A percentile compares a stretch with the other conserved stretches of the same genome.
Conservation (phyloP, 1,140 invertebrate species). For the Hycleus phaleratus region DNA sequence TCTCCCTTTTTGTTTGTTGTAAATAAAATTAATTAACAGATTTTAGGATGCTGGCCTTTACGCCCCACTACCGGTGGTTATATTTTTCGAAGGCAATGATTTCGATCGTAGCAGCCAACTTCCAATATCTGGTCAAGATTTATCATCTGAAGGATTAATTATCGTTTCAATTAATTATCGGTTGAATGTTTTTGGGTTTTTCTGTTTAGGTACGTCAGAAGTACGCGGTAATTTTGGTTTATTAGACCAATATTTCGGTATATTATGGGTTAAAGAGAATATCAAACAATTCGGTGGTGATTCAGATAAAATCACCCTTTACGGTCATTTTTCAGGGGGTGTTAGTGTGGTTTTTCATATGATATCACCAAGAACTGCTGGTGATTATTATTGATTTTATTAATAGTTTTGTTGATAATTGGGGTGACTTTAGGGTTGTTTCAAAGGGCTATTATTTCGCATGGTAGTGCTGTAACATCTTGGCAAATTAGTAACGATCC, state of each 20-base stretch:
- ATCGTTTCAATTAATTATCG: conserved; percentile 58
- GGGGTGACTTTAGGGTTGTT: conserved; percentile 49
- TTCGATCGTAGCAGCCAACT: conserved; percentile 29
- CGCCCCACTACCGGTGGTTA: conserved; percentile 26
- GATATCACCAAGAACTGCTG: conserved; percentile 51
- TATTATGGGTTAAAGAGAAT: conserved; percentile 65
- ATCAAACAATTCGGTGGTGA: conserved; percentile 67
- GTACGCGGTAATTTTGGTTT: conserved; percentile 61
- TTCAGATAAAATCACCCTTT: conserved; percentile 56
- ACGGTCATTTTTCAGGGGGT: conserved; percentile 60
- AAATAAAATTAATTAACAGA: not conserved
- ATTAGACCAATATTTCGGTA: conserved; percentile 61
- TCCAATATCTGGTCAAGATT: conserved; percentile 53
- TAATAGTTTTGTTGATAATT: not conserved
- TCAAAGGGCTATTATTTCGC: conserved; percentile 61
- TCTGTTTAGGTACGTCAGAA: conserved; percentile 52
- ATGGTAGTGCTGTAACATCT: conserved; percentile 56
- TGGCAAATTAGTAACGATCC: conserved; percentile 50
- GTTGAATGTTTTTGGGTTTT: conserved; percentile 60
- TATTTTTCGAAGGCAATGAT: conserved; percentile 32
- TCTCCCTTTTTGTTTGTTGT: not conserved
- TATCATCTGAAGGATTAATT: conserved; percentile 56
- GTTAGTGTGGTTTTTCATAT: conserved; percentile 53
- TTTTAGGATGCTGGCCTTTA: conserved; percentile 8
- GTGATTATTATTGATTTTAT: conserved; percentile 34